Base-by-base conservation (phyloP, 2,888 invertebrate species). In the Sphaeridia pumilis region DNA sequence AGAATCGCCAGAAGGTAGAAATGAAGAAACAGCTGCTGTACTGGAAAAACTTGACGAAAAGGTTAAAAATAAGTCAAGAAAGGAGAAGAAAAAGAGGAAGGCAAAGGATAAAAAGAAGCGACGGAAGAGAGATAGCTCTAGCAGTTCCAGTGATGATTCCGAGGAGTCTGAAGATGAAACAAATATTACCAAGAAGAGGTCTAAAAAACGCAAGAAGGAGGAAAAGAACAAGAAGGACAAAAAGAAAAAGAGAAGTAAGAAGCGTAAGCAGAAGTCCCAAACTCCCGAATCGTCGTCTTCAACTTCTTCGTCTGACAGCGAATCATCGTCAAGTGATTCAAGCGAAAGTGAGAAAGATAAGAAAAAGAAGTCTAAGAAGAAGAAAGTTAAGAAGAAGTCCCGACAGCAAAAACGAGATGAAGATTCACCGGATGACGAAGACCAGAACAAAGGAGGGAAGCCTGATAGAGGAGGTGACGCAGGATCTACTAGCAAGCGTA, bases 101-200 rank as follows among this genome's bases (percentile, higher is more conserved):
- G 38, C 54, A 34, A 57, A 57, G 12, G 53, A 54, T 25, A 54
- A 57, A 31, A 59, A 62, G 34, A 54, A 55, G 53, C 58, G 58
- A 21, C 41, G 49, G 20, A 58, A 51, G 28, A 51, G 58, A 38
- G 3, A 38, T 20, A 52, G 36, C 4, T 20, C 43, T 1, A 21
- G 34, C 24, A 43, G 46, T 41, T 20, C 17, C 10, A 20, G 7
- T 46, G 53, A 43, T 21, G 49, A 36, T 17, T 41, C 47, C 21
- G 42, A 34, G 1, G 42, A 47, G 4, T 34, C 34, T 1, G 43
- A 31, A 10, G 34, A 21, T 21, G 28, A 50, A 17, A 35, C 46
- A 10, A 42, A 49, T 34, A 21, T 38, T 46, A 41, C 41, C 43
- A 10, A 59, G 57, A 31, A 26, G 12, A 58, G 58, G 43, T 17